Evolutionary conservation across 1,140 invertebrate species (phyloP).

Genomic region (Orussus abietinus): DNA sequence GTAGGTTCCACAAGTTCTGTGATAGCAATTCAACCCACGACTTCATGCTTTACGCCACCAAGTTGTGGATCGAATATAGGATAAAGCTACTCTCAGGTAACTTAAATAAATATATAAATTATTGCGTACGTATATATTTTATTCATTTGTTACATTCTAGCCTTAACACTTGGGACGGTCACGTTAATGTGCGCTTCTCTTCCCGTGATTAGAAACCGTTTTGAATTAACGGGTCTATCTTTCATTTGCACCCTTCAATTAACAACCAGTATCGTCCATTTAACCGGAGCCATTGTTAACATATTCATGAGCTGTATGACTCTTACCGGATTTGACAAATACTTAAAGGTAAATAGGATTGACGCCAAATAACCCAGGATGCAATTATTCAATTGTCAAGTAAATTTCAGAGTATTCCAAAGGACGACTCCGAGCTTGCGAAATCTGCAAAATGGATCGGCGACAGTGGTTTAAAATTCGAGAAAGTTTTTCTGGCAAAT

Average conservation of each 20-base stretch:
- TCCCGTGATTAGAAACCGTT: constrained; percentile 14
- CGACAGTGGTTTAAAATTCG: constrained; percentile 20
- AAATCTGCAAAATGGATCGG: constrained; percentile 15
- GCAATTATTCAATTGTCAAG: constrained; percentile 1
- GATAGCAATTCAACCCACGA: constrained; percentile 24
- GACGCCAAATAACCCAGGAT: not conserved
- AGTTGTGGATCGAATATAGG: constrained; percentile 27
- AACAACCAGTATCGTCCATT: constrained; percentile 17
- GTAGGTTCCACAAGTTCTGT: constrained; percentile 22
- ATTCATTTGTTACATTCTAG: constrained; percentile 10
- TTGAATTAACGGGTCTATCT: constrained; percentile 19
- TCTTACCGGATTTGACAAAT: constrained; percentile 22
- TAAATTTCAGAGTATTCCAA: constrained; percentile 15
- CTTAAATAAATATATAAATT: constrained; percentile 4
- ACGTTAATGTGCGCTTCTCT: constrained; percentile 19
- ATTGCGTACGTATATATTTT: constrained; percentile 3
- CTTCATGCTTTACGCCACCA: constrained; percentile 26
- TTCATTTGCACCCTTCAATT: constrained; percentile 24
- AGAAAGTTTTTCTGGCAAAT: constrained; percentile 18
- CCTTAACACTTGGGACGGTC: constrained; percentile 17
- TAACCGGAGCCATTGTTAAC: constrained; percentile 18
- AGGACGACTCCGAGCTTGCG: constrained; percentile 11
- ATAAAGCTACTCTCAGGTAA: constrained; percentile 26
- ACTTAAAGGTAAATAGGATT: constrained; percentile 20
- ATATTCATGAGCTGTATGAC: constrained; percentile 22